Conservation (phyloP, 2,888 invertebrate species). For the Lingula anatina region DNA sequence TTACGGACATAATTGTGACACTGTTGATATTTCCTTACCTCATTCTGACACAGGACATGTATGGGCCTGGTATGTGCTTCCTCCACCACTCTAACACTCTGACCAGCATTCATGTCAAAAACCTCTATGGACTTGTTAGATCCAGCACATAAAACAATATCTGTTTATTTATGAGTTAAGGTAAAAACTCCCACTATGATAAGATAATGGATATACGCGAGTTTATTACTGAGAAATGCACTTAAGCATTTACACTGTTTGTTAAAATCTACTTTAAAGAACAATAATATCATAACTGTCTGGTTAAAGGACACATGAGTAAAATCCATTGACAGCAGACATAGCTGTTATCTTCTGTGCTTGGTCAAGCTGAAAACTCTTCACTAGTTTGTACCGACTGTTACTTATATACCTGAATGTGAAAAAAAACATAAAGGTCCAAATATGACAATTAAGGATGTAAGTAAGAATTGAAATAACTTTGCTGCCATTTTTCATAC, state of each 20-base stretch:
- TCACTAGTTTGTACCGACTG: slow-evolving; percentile 43
- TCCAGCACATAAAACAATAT: slow-evolving; percentile 45
- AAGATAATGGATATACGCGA: too few relatives aligned
- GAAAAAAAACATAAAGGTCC: too few relatives aligned
- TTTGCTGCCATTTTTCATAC: too few relatives aligned
- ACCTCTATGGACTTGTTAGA: slow-evolving; percentile 44
- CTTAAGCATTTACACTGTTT: too few relatives aligned
- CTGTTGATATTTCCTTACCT: too few relatives aligned
- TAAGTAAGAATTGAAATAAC: too few relatives aligned
- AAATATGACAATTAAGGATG: too few relatives aligned
- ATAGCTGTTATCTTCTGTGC: slow-evolving; percentile 38
- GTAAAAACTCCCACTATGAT: too few relatives aligned
- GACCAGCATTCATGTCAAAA: slow-evolving; percentile 46
- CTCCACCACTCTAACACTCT: slow-evolving; percentile 25
- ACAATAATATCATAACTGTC: too few relatives aligned
- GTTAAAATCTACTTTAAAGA: too few relatives aligned
- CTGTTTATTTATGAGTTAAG: slow-evolving; percentile 18
- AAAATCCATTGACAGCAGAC: slow-evolving; percentile 44
- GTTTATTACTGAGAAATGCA: too few relatives aligned
- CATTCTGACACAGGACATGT: slow-evolving; percentile 39
- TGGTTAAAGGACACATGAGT: slow-evolving; percentile 49
- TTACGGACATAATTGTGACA: too few relatives aligned
- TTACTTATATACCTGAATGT: slow-evolving; percentile 36
- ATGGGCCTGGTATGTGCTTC: slow-evolving; percentile 42
- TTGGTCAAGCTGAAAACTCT: slow-evolving; percentile 24